Evolutionary conservation across 2,888 invertebrate genomes (phyloP).

Genomic region (Thera britannica): DNA sequence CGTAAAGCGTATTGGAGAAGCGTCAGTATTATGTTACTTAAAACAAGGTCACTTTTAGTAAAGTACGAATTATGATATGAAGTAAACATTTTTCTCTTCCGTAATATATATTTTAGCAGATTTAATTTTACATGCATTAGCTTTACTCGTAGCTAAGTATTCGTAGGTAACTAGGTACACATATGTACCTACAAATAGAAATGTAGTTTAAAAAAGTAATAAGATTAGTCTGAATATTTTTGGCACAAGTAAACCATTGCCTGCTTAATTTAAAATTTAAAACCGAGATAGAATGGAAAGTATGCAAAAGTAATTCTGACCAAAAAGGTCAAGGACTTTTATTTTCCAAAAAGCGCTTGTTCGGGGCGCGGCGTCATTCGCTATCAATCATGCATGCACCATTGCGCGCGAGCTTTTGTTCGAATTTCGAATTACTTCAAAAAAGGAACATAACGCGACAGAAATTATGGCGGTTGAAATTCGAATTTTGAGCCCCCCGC

Average conservation of each 20-base stretch:
- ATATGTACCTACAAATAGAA: too few species aligned
- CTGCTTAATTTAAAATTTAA: not conserved
- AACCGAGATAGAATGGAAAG: constrained; percentile 15
- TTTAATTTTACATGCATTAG: too few species aligned
- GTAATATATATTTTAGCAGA: too few species aligned
- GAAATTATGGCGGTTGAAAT: constrained; percentile 76
- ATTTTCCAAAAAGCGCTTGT: constrained; percentile 64
- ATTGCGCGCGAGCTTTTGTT: constrained; percentile 82
- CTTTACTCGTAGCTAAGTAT: too few species aligned
- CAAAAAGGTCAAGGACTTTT: constrained; percentile 75
- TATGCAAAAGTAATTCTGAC: constrained; percentile 49
- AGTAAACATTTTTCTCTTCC: not conserved
- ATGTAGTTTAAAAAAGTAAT: too few species aligned
- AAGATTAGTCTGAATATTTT: too few species aligned
- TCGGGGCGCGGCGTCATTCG: constrained; percentile 72
- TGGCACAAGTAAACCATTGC: too few species aligned
- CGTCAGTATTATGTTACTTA: constrained; percentile 25
- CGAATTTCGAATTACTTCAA: constrained; percentile 77
- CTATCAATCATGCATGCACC: constrained; percentile 84
- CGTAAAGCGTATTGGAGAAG: constrained; percentile 47
- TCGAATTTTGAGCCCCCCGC: constrained; percentile 66
- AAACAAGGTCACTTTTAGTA: constrained; percentile 14
- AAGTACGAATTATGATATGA: too few species aligned
- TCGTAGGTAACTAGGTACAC: too few species aligned
- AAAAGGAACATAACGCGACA: constrained; percentile 76